Conservation (phyloP, 2,888 invertebrate species). For the Altica lythri region DNA sequence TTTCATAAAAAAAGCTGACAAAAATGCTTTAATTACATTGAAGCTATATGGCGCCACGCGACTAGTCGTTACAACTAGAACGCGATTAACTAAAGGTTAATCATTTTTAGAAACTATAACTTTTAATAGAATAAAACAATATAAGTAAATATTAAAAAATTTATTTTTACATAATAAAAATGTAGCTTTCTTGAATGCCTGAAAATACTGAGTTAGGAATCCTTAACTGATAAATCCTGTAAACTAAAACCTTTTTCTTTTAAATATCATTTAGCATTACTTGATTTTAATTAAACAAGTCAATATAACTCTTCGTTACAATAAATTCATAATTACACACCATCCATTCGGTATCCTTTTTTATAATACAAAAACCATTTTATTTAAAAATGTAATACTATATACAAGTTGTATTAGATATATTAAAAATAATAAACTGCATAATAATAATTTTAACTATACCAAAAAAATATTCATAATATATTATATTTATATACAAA, state of each 20-base stretch:
- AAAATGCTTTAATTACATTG: too few relatives aligned
- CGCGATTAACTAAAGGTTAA: too few relatives aligned
- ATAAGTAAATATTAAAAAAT: too few relatives aligned
- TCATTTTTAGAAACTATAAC: too few relatives aligned
- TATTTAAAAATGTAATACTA: slow-evolving; percentile 45
- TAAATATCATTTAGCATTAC: too few relatives aligned
- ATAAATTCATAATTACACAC: slow-evolving; percentile 46
- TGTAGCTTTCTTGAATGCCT: background rate
- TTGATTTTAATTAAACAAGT: too few relatives aligned
- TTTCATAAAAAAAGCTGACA: too few relatives aligned
- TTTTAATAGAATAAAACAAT: too few relatives aligned
- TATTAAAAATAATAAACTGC: slow-evolving; percentile 24
- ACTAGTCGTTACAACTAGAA: too few relatives aligned
- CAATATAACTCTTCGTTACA: slow-evolving; percentile 44
- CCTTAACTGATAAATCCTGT: background rate
- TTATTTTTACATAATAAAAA: slow-evolving; percentile 1
- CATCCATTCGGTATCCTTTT: slow-evolving; percentile 39
- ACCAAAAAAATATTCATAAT: background rate
- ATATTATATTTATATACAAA: slow-evolving; percentile 26
- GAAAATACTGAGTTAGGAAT: background rate
- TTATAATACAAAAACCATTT: slow-evolving; percentile 47
- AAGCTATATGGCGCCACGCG: too few relatives aligned
- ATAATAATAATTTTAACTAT: slow-evolving; percentile 13
- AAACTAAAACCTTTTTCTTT: background rate
- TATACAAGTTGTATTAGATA: slow-evolving; percentile 40